A percentile compares a stretch with the other conserved stretches of the same genome.
These are phyloP conservation scores for Gobiocypris rarus DNA, from an alignment of 2,113 vertebrate genomes.

Conservation along the genomic window DNA sequence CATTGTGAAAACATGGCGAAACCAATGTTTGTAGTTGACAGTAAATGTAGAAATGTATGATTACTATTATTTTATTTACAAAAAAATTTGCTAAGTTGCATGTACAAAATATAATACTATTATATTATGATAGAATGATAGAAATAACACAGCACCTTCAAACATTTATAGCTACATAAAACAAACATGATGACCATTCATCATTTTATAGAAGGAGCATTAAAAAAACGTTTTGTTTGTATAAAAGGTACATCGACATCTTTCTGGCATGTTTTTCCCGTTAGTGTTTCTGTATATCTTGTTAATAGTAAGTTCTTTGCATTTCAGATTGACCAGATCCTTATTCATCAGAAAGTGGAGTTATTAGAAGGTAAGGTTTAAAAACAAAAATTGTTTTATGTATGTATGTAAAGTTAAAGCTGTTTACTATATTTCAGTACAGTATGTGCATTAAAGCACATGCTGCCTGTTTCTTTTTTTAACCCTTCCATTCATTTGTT, in stretches of 20 bases:
- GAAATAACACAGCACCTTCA: too few relatives aligned
- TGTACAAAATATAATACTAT: not conserved
- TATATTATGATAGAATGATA: too few relatives aligned
- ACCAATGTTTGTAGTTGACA: not conserved
- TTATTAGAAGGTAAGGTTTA: conserved; percentile 87
- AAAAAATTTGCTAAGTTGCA: not conserved
- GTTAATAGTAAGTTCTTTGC: not conserved
- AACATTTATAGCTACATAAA: too few relatives aligned
- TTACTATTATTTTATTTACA: not conserved
- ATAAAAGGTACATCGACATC: too few relatives aligned
- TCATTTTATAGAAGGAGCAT: too few relatives aligned
- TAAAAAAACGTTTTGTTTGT: too few relatives aligned
- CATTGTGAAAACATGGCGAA: too few relatives aligned
- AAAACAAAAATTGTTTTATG: too few relatives aligned
- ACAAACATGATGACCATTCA: too few relatives aligned
- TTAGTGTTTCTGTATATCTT: not conserved
- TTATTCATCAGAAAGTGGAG: conserved; percentile 89
- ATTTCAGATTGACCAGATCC: conserved; percentile 85
- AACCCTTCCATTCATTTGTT: not conserved
- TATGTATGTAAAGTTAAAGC: too few relatives aligned
- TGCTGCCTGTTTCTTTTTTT: not conserved
- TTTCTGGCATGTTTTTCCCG: not conserved
- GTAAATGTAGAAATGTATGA: not conserved
- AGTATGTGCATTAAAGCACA: not conserved
- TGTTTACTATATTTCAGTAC: not conserved